Evolutionary conservation across 1,140 invertebrate genomes (phyloP).

Genomic region (Pseudobourletiella spinata): DNA sequence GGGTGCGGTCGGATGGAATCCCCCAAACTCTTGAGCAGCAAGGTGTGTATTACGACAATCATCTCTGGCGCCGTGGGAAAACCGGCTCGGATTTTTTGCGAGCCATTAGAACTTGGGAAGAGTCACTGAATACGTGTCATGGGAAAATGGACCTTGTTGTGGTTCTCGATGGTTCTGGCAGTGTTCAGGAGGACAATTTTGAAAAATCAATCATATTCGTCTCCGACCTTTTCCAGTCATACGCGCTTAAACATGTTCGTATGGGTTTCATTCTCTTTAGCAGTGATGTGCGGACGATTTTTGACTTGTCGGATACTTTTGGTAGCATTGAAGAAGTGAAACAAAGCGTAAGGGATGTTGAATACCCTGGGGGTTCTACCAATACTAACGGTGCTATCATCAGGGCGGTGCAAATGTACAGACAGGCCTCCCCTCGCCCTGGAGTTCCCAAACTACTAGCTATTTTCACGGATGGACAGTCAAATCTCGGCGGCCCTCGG

Average conservation of each 20-base stretch:
- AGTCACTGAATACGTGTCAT: background rate
- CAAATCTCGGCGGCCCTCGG: background rate
- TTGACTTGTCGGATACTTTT: background rate
- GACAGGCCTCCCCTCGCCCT: background rate
- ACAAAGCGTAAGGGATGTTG: background rate
- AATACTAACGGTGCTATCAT: conserved; percentile 1
- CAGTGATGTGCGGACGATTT: background rate
- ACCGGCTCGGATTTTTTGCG: background rate
- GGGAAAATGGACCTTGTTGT: conserved; percentile 4
- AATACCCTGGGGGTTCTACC: background rate
- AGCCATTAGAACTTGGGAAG: background rate
- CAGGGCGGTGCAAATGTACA: background rate
- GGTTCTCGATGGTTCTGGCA: conserved; percentile 2
- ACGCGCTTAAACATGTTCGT: background rate
- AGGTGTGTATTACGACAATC: conserved; percentile 9
- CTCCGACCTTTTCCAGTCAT: background rate
- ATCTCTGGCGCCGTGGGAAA: background rate
- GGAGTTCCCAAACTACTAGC: background rate
- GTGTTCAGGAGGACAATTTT: background rate
- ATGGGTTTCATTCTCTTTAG: conserved; percentile 3
- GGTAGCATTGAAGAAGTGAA: background rate
- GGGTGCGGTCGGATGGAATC: background rate
- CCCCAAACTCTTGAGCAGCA: conserved; percentile 3
- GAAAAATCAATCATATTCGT: background rate
- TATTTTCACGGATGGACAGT: conserved; percentile 9